phyloP scores from a whole-genome alignment of 2,888 invertebrate genomes.

The Clunio marinus region DNA sequence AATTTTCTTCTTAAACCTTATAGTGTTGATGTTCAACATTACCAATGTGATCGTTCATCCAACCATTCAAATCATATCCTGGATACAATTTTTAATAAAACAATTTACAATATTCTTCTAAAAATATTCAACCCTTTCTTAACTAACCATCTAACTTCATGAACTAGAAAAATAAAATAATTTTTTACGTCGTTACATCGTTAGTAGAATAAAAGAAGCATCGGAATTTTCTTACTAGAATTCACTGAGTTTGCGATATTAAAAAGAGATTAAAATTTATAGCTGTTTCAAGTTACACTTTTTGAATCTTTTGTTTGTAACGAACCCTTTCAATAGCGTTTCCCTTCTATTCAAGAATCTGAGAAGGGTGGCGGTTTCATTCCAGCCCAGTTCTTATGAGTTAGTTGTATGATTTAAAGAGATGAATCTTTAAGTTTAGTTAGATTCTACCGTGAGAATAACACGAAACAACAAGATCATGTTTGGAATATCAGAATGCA shows the following conservation, averaged over 20 bases:
- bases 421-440: background rate
- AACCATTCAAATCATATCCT: background rate
- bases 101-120: background rate
- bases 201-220: background rate
- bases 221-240: conserved; percentile 17
- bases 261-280: conserved; percentile 38
- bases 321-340: background rate
- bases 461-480: background rate
- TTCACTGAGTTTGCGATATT: conserved; percentile 17
- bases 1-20: too few species aligned
- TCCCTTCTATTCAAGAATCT: too few species aligned
- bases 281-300: conserved; percentile 24
- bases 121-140: background rate
- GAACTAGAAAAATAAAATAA: too few species aligned
- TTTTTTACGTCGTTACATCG: background rate
- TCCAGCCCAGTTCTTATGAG: background rate
- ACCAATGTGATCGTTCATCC: too few species aligned
- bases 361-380: conserved; percentile 27
- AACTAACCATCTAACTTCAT: too few species aligned
- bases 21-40: too few species aligned
- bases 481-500: background rate
- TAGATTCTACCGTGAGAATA: conserved; percentile 36
- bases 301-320: conserved; percentile 7
- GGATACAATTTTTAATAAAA: background rate
- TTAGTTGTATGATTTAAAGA: background rate